Percentiles rank a stretch among this genome's conserved stretches.
Evolutionary conservation across 2,113 vertebrate species (phyloP).

Genomic region (Charina bottae): DNA sequence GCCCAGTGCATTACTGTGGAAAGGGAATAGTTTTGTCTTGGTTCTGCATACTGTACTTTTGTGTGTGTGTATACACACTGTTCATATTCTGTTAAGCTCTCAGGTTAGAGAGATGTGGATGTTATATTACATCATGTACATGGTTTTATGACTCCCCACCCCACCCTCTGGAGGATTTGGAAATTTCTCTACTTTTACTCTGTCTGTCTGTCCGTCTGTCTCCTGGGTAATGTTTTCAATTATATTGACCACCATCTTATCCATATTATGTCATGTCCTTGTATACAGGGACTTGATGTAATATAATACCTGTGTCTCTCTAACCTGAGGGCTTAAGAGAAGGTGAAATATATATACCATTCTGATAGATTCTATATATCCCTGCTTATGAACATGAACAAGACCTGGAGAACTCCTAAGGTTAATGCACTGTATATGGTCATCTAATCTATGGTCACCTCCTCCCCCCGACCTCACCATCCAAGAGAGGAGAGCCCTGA

Average conservation of each 20-base stretch:
- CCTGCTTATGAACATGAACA: not conserved
- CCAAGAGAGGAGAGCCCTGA: too few species aligned
- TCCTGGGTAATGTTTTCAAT: too few species aligned
- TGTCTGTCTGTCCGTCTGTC: too few species aligned
- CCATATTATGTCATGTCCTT: not conserved
- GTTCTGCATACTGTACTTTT: not conserved
- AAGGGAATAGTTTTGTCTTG: not conserved
- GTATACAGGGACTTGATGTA: not conserved
- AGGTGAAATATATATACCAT: not conserved
- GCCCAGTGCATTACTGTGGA: not conserved
- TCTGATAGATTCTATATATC: not conserved
- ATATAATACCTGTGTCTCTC: not conserved
- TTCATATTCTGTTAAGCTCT: not conserved
- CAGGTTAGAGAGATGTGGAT: not conserved
- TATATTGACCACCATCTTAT: too few species aligned
- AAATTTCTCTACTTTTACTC: not conserved
- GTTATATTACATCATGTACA: not conserved
- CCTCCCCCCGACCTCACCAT: too few species aligned
- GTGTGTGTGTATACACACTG: not conserved
- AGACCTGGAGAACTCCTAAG: not conserved
- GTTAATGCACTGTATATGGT: not conserved
- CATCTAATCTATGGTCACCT: too few species aligned
- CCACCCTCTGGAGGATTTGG: not conserved
- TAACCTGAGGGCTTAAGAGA: not conserved
- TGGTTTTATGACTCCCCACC: not conserved